A percentile compares a stretch with the other conserved stretches of the same genome.
Evolutionary conservation across 2,113 vertebrate species (phyloP).

Genomic region (Carollia perspicillata): DNA sequence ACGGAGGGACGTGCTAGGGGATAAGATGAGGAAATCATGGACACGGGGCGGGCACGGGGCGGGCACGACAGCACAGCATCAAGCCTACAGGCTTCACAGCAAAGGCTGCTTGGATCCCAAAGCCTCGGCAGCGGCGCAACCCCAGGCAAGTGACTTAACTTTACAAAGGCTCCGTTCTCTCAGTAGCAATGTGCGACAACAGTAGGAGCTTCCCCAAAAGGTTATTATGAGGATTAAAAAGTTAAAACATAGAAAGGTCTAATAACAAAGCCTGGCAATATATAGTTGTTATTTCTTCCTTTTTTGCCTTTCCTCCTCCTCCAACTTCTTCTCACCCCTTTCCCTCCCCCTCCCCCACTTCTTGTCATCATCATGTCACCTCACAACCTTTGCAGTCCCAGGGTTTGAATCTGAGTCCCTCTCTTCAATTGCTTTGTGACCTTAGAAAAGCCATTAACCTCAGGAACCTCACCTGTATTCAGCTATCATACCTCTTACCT

Average conservation of each 20-base stretch:
- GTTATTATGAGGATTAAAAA: neutral
- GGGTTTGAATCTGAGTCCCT: neutral
- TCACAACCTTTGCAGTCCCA: neutral
- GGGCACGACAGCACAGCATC: accelerated
- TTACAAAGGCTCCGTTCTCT: neutral
- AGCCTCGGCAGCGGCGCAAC: neutral
- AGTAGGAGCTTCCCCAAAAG: neutral
- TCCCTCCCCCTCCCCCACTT: no score
- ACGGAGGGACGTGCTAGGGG: accelerated
- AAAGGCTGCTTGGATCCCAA: neutral
- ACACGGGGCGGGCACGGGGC: accelerated
- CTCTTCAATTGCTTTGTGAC: neutral
- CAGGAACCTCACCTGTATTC: accelerated
- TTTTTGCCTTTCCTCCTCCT: neutral
- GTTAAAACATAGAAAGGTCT: neutral
- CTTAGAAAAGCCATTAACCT: neutral
- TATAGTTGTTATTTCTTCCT: neutral
- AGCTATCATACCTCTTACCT: accelerated
- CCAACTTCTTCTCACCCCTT: no score
- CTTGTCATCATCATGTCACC: neutral
- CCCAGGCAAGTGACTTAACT: accelerated
- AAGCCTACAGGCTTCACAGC: accelerated
- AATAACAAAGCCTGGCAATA: neutral
- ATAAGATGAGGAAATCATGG: accelerated
- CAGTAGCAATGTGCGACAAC: accelerated